Evolutionary conservation across 2,888 invertebrate genomes (phyloP).

Genomic region (Rhodophaea formosa): DNA sequence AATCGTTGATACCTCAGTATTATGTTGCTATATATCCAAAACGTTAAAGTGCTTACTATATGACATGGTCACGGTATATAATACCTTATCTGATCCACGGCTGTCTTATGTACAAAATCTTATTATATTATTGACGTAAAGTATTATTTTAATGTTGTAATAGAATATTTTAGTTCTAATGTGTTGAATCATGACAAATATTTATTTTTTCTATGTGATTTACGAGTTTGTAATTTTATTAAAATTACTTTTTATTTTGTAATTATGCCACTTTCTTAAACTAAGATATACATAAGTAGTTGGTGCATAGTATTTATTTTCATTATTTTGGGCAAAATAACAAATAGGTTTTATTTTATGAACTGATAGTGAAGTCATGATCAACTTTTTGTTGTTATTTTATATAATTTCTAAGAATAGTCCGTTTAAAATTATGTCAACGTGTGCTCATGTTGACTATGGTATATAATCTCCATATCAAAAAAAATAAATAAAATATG

Average conservation of each 20-base stretch:
- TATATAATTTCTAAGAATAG: background rate
- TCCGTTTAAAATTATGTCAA: constrained; percentile 1
- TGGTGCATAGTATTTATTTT: constrained; percentile 55
- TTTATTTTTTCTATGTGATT: constrained; percentile 60
- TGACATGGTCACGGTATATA: constrained; percentile 51
- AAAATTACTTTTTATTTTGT: constrained; percentile 10
- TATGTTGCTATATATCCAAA: constrained; percentile 29
- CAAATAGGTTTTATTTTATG: background rate
- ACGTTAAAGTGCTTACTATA: constrained; percentile 20
- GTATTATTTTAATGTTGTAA: constrained; percentile 65
- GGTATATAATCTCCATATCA: background rate
- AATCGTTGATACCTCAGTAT: constrained; percentile 30
- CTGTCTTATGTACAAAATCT: constrained; percentile 67
- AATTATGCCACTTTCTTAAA: constrained; percentile 5
- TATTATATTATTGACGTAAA: constrained; percentile 47
- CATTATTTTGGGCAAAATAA: constrained; percentile 18
- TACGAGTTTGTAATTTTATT: constrained; percentile 21
- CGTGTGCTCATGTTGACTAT: background rate
- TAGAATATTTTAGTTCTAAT: constrained; percentile 58
- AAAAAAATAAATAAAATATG: background rate
- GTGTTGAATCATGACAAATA: constrained; percentile 75
- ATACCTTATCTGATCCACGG: constrained; percentile 35
- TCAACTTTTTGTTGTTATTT: constrained; percentile 1
- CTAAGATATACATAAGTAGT: constrained; percentile 36
- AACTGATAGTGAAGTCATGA: constrained; percentile 2